Evolutionary conservation across 2,888 invertebrate genomes (phyloP), one percentile per base, ranked within the genome.

Genomic region (Lypha dubia): DNA sequence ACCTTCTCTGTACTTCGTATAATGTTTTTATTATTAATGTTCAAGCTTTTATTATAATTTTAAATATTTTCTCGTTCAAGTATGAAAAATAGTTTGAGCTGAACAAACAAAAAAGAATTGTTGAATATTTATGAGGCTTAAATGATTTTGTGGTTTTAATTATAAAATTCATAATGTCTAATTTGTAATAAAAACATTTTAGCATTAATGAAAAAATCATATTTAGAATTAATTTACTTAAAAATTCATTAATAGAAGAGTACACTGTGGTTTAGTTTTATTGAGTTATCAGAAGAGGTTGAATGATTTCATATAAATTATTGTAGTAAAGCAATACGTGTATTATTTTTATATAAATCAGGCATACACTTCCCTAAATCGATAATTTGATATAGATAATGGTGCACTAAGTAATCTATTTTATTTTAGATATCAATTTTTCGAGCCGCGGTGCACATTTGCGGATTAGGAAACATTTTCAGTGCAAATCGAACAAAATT

Each of bases 1-100:
- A 89, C 88, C 89, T 88, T 87, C 88, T 80, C 77, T 62, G 63
- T 80, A 77, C 71, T 46, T 56, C 44, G 80, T 80, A n/a, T 65
- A 73, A 38, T 56, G 49, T 15, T 49, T 76, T 63, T 56, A 51
- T 56, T 53, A 65, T 32, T 73, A 41, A 60, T 76, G 38, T 41
- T 76, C 38, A 63, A 73, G 58, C 58, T 82, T 63, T 77, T 76
- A n/a, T 63, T n/a, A 6, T 44, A 58, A 51, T 44, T 41, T 67
- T 71, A 35, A 17, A 22, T 51, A 51, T 49, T 35, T 65, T 41
- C 53, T 49, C 22, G 20, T 4, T 38, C 20, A 71, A 44, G 44
- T 53, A 65, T 38, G 60, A 75, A 80, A 67, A 44, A 65, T 51
- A 71, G 76, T 65, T 76, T 73, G 1, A 71, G 44, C 22, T 67